Evolutionary conservation across 2,888 invertebrate species (phyloP), one percentile per base, ranked within the genome.

Genomic region (Diloba caeruleocephala): DNA sequence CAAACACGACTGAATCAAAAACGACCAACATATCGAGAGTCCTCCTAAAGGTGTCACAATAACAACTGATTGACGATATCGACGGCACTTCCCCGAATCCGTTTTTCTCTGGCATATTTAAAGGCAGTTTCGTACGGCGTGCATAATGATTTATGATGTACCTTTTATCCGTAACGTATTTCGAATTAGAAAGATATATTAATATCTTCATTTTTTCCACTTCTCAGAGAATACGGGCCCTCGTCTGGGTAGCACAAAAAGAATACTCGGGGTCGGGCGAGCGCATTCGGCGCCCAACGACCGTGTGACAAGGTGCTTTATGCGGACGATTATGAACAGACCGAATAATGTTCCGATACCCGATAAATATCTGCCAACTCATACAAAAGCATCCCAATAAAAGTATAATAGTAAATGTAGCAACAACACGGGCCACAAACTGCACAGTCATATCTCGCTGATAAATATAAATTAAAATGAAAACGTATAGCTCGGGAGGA

Each of bases 281-380:
- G 80, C 87, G 87, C 87, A 88, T 89, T 90, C 85, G 90, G 88
- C 89, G 91, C 89, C 90, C 92, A 92, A 92, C 90, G 90, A 90
- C 85, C 93, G 93, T 92, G 91, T 92, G 93, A 93, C 93, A 92
- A 90, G 91, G 92, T 92, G 91, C 93, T 92, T 92, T 92, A 92
- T 92, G 92, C 87, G 85, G 87, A 89, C 90, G 92, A 90, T 92
- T 92, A 92, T 90, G 89, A 89, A 83, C 89, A 81, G 85, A 88
- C 90, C 92, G 90, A 92, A 92, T 92, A 92, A 92, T 91, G 91
- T 91, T 90, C 87, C 89, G 82, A 90, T 92, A 89, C 86, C 87
- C 92, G 93, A 93, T 93, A 93, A 93, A 93, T 93, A 93, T 92
- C 93, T 92, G 93, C 93, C 92, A 93, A 89, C 92, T 92, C 93